Conservation (phyloP, 1,140 invertebrate genomes). For the Laupala kohalensis region DNA sequence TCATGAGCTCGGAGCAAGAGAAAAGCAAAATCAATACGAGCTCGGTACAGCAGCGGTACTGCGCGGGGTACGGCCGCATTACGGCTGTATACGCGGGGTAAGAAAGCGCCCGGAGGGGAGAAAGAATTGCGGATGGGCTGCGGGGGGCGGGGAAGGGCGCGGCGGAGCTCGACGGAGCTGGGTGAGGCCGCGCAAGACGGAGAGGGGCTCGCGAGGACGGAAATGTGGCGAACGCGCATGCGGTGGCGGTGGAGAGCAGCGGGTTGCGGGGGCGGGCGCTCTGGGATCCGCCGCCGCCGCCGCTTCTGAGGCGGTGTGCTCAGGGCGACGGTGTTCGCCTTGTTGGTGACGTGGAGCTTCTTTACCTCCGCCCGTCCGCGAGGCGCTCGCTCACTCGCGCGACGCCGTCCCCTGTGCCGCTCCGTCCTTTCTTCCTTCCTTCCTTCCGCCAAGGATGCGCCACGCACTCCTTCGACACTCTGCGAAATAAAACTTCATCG, state of each 20-base stretch:
- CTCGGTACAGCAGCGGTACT: conserved; percentile 5
- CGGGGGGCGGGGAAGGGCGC: conserved; percentile 15
- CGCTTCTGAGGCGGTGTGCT: too few relatives aligned
- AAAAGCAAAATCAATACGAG: conserved; percentile 13
- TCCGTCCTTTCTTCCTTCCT: too few relatives aligned
- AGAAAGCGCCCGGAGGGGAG: background rate
- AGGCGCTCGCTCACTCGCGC: too few relatives aligned
- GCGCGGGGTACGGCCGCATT: background rate
- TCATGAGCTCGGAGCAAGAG: conserved; percentile 13
- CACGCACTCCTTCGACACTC: too few relatives aligned
- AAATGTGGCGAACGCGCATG: conserved; percentile 17
- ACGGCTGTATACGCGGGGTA: background rate
- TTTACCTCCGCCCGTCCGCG: too few relatives aligned
- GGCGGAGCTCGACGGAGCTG: conserved; percentile 22
- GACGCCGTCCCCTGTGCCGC: too few relatives aligned
- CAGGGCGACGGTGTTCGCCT: too few relatives aligned
- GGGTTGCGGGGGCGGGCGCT: conserved; percentile 2
- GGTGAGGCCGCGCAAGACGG: conserved; percentile 34
- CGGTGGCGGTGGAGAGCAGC: conserved; percentile 15
- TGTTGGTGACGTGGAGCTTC: too few relatives aligned
- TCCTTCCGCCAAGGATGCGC: too few relatives aligned
- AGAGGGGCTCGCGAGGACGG: conserved; percentile 19
- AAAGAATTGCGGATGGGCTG: background rate
- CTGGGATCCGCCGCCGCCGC: too few relatives aligned
- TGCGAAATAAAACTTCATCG: too few relatives aligned